phyloP scores from a whole-genome alignment of 2,888 invertebrate genomes.

The Folsomia candida region DNA sequence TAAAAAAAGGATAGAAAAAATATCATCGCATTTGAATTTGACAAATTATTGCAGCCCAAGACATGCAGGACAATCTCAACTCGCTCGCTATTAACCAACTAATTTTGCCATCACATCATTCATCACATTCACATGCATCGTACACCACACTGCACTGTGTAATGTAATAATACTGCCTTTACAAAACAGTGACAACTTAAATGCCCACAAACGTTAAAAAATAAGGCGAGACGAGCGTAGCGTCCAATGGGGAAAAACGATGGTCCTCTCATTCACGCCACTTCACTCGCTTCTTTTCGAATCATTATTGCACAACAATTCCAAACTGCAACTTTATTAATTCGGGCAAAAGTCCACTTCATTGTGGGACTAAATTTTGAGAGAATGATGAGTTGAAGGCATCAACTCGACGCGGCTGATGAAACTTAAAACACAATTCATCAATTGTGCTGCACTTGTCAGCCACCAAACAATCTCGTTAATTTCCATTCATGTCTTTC shows the following conservation, averaged over 20 bases:
- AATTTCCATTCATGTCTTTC: not conserved
- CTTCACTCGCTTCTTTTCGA: not conserved
- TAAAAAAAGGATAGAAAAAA: slow-evolving; percentile 32
- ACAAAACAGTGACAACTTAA: not conserved
- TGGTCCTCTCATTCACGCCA: not conserved
- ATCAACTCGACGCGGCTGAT: not conserved
- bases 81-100: not conserved
- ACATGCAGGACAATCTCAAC: not conserved
- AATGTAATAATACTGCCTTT: not conserved
- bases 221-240: not conserved
- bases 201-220: not conserved
- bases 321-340: not conserved
- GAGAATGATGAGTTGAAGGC: not conserved
- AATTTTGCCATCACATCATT: not conserved
- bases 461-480: not conserved
- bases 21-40: not conserved
- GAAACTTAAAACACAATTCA: not conserved
- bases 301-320: not conserved
- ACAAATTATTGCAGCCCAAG: not conserved
- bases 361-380: not conserved
- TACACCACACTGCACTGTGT: too few species aligned
- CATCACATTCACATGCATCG: too few species aligned
- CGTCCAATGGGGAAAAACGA: not conserved
- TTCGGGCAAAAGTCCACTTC: not conserved
- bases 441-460: not conserved